Base-by-base conservation (phyloP, 1,140 invertebrate genomes). In the Listronotus oregonensis region DNA sequence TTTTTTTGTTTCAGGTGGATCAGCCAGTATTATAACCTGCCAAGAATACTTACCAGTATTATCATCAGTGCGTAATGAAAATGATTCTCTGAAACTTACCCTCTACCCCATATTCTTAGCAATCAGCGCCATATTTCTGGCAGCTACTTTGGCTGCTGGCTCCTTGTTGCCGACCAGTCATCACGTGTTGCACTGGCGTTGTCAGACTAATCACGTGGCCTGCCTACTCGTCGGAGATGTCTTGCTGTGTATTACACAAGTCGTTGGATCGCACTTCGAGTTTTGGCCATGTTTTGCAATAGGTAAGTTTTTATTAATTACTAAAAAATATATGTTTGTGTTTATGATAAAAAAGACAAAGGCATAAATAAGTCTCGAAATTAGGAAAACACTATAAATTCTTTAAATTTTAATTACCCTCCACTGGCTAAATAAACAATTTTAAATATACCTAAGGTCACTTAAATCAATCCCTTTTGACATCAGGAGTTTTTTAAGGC, bases 101-200 rank as follows among this genome's bases (percentile, higher is more conserved):
- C 78, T 92, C 32, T 90, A 92, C 71, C 87, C 89, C 40, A 84
- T 88, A n/a, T 88, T 87, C 43, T 82, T 92, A 69, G 84, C 91
- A 54, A 84, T 92, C 60, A 90, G 89, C 60, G 88, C 87, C 3
- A 84, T 90, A 51, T 93, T 93, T 79, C 78, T 92, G 77, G 85
- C 87, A 11, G 89, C 90, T 3, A 92, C 91, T 31, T 78, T 93
- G 70, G 87, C 86, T 4, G 86, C 89, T 2, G 88, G 89, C 7
- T 90, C 87, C 73, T 82, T 91, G 67, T 79, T 93, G 72, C 90
- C 90, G 27, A 86, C 88, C 14, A 88, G 88, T 59, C 90, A 93
- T 81, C 90, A 92, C 82, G 89, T 90, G 47, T 81, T 93, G 62
- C 91, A 93, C 78, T 92, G 90, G 90, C 84, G 89, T 62, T 92